A percentile compares a stretch with the other conserved stretches of the same genome.
phyloP scores from a whole-genome alignment of 2,888 invertebrate genomes.

The Thera obeliscata region DNA sequence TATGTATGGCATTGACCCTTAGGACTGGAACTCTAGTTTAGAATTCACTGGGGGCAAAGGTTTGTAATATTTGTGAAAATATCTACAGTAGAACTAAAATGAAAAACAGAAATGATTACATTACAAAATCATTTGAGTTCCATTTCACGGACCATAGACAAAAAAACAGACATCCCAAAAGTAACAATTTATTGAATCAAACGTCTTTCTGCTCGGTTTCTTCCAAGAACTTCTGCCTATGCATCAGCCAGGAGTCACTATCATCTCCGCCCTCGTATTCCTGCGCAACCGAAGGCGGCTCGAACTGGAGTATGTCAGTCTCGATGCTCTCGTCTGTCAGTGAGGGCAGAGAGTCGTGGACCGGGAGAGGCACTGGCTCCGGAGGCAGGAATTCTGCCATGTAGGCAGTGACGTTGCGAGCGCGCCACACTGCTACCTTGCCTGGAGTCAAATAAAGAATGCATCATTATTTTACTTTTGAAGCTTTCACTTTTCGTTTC shows the following conservation, averaged over 20 bases:
- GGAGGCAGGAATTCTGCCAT: constrained; percentile 88
- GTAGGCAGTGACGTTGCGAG: constrained; percentile 87
- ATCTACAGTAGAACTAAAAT: no score
- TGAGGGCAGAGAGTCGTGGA: constrained; percentile 86
- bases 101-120: no score
- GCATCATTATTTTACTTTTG: not conserved
- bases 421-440: constrained; percentile 87
- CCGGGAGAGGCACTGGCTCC: constrained; percentile 87
- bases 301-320: constrained; percentile 75
- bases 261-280: constrained; percentile 75
- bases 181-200: constrained; percentile 19
- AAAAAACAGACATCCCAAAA: not conserved
- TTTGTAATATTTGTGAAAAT: no score
- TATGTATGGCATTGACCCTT: no score
- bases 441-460: constrained; percentile 48
- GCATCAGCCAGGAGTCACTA: constrained; percentile 74
- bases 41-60: no score
- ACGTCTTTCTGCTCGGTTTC: constrained; percentile 60
- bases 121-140: no score
- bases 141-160: no score
- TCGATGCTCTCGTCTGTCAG: constrained; percentile 67
- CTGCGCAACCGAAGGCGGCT: constrained; percentile 56
- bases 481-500: no score
- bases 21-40: no score
- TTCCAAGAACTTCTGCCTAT: constrained; percentile 74